Evolutionary conservation across 2,113 vertebrate genomes (phyloP).

Genomic region (Tinamus guttatus): DNA sequence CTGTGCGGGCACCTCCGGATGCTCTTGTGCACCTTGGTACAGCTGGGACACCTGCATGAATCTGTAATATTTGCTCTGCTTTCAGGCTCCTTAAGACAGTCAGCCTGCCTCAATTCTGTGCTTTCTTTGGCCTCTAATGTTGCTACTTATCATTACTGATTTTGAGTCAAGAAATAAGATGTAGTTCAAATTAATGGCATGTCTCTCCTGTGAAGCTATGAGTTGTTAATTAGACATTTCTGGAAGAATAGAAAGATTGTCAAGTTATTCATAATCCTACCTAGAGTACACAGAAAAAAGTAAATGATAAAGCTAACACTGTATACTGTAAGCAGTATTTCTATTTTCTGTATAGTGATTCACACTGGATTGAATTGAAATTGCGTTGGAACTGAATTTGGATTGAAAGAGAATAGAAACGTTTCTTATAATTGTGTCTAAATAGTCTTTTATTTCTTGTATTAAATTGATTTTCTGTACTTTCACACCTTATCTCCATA

Average conservation of each 20-base stretch:
- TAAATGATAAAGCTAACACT: not conserved
- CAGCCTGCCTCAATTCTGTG: not conserved
- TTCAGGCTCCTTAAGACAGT: not conserved
- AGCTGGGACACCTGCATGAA: not conserved
- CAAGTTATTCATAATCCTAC: not conserved
- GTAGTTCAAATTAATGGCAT: slow-evolving; percentile 33
- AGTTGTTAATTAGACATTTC: slow-evolving; percentile 13
- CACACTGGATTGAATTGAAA: not conserved
- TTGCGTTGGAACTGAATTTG: not conserved
- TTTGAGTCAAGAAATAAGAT: not conserved
- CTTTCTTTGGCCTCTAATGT: not conserved
- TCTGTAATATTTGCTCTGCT: not conserved
- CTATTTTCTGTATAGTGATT: not conserved
- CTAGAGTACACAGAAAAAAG: not conserved
- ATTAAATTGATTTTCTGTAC: not conserved
- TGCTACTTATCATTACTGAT: not conserved
- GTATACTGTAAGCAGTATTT: not conserved
- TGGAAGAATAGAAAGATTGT: not conserved
- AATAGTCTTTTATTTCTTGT: not conserved
- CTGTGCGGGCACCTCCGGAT: not conserved
- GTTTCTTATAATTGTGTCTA: not conserved
- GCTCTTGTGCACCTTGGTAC: not conserved
- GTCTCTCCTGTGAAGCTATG: slow-evolving; percentile 1
- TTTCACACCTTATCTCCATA: not conserved
- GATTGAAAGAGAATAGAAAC: not conserved